phyloP scores from a whole-genome alignment of 2,888 invertebrate genomes.

The Crioceris asparagi region DNA sequence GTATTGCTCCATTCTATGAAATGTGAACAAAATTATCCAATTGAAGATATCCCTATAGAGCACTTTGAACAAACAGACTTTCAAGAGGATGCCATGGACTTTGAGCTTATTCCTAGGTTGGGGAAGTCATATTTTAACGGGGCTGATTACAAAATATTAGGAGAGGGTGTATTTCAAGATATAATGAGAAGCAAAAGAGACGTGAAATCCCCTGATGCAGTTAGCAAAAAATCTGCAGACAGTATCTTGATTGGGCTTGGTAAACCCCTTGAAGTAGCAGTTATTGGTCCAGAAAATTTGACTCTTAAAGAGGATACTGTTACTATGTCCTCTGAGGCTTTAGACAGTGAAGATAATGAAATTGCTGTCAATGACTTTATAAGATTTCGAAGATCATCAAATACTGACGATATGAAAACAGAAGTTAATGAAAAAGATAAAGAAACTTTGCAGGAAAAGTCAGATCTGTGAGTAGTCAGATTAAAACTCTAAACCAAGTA shows the following conservation, averaged over 20 bases:
- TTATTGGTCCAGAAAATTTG: constrained; percentile 15
- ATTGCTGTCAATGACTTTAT: constrained; percentile 32
- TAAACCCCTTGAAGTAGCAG: constrained; percentile 25
- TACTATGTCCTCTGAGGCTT: constrained; percentile 1
- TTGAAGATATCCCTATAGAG: constrained; percentile 24
- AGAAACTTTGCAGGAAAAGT: too few relatives aligned
- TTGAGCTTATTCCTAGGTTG: constrained; percentile 22
- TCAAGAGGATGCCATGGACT: constrained; percentile 22
- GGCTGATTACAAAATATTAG: constrained; percentile 17
- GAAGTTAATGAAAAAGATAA: constrained; percentile 9
- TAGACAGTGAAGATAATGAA: constrained; percentile 10
- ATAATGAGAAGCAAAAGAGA: constrained; percentile 10
- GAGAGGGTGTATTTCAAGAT: not conserved
- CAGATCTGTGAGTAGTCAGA: too few relatives aligned
- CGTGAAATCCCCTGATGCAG: not conserved
- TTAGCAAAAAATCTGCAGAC: constrained; percentile 3
- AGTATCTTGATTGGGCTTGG: constrained; percentile 20
- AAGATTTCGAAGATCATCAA: constrained; percentile 26
- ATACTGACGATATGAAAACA: constrained; percentile 8
- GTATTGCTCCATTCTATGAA: not conserved
- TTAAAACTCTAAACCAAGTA: too few relatives aligned
- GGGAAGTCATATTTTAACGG: constrained; percentile 14
- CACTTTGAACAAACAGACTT: constrained; percentile 19
- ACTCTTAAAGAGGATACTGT: constrained; percentile 6
- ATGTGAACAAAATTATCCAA: constrained; percentile 14